Percentiles rank a stretch among this genome's conserved stretches.
These are phyloP conservation scores for Anarhynchus alexandrinus DNA, from an alignment of 2,113 vertebrate genomes.

Conservation along the genomic window DNA sequence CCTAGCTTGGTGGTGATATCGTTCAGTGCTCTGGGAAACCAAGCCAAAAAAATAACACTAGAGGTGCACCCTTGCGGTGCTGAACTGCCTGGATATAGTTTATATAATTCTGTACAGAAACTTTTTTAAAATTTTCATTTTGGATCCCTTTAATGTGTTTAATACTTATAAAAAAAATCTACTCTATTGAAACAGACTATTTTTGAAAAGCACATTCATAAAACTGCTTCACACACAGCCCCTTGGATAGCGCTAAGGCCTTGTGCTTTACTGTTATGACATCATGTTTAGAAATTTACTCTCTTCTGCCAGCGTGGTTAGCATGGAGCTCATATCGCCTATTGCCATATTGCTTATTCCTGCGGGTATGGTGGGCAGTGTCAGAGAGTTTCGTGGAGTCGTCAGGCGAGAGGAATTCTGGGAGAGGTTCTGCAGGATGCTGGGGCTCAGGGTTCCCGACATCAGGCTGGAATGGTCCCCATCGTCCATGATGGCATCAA, in stretches of 20 bases:
- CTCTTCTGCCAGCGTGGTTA: slow-evolving; percentile 94
- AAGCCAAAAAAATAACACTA: slow-evolving; percentile 57
- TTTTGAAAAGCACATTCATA: slow-evolving; percentile 60
- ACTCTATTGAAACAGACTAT: slow-evolving; percentile 9
- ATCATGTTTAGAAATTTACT: slow-evolving; percentile 98
- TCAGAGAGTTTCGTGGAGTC: slow-evolving; percentile 93
- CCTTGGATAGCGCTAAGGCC: slow-evolving; percentile 2
- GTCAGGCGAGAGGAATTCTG: slow-evolving; percentile 97
- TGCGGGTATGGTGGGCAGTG: slow-evolving; percentile 86
- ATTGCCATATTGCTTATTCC: slow-evolving; percentile 99
- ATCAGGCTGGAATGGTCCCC: slow-evolving; percentile 96
- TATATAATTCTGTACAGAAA: slow-evolving; percentile 58
- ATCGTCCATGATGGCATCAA: slow-evolving; percentile 95
- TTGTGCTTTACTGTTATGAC: slow-evolving; percentile 77
- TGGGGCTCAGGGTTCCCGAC: slow-evolving; percentile 93
- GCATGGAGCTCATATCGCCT: slow-evolving; percentile 98
- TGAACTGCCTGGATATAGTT: slow-evolving; percentile 41
- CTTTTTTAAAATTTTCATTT: slow-evolving; percentile 17
- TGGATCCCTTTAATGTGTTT: slow-evolving; percentile 61
- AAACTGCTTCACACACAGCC: slow-evolving; percentile 43
- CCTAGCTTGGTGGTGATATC: background rate
- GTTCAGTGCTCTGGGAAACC: slow-evolving; percentile 24
- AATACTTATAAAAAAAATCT: slow-evolving; percentile 57
- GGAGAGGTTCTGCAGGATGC: slow-evolving; percentile 93
- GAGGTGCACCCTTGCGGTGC: slow-evolving; percentile 19